phyloP scores from a whole-genome alignment of 2,113 vertebrate species.

The Microcebus griseorufus region DNA sequence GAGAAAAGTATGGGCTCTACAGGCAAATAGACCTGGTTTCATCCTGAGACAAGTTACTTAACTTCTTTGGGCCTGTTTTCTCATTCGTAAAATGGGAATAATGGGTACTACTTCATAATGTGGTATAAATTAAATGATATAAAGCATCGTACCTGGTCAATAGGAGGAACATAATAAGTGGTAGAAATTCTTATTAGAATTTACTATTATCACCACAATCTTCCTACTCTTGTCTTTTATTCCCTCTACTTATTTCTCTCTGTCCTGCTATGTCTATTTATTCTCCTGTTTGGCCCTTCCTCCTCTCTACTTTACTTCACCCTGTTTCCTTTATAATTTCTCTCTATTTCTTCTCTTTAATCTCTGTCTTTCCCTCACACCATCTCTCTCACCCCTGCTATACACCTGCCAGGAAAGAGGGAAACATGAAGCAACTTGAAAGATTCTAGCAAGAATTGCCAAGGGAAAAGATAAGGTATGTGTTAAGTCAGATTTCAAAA shows the following conservation, averaged over 20 bases:
- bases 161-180: not conserved
- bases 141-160: not conserved
- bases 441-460: constrained; percentile 2
- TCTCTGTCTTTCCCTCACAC: not conserved
- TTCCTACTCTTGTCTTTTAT: not conserved
- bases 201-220: not conserved
- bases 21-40: not conserved
- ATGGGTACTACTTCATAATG: not conserved
- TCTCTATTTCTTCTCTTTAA: not conserved
- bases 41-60: not conserved
- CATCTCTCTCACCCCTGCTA: not conserved
- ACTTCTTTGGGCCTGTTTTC: not conserved
- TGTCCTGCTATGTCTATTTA: not conserved
- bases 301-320: not conserved
- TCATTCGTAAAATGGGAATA: constrained; percentile 12
- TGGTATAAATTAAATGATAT: not conserved
- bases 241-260: not conserved
- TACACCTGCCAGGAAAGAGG: not conserved
- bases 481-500: constrained; percentile 31
- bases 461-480: not conserved
- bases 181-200: not conserved
- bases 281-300: not conserved
- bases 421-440: constrained; percentile 12
- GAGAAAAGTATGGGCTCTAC: not conserved
- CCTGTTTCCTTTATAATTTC: not conserved